Evolutionary conservation across 2,113 vertebrate genomes (phyloP).

Genomic region (Dipodomys merriami): DNA sequence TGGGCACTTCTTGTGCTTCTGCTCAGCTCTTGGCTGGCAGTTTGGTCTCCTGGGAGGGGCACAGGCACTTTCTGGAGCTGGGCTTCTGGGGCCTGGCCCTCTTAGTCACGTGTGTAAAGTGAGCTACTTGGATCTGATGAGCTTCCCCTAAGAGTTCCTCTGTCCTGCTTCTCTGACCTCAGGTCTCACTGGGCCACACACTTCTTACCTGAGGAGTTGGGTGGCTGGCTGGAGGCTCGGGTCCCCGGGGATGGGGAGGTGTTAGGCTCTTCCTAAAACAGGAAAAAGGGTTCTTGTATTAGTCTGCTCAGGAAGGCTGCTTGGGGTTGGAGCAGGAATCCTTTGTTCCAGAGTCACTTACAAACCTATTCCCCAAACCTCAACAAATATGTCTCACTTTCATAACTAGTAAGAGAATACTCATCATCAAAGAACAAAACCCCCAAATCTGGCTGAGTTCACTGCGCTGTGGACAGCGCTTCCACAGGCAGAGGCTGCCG

Average conservation of each 20-base stretch:
- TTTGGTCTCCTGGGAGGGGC: not conserved
- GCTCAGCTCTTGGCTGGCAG: not conserved
- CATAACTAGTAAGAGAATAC: not conserved
- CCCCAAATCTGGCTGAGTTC: not conserved
- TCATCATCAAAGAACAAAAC: not conserved
- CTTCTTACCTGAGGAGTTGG: constrained; percentile 92
- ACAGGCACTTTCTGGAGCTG: not conserved
- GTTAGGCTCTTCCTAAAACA: constrained; percentile 93
- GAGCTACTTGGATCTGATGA: accelerated
- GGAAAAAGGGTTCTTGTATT: constrained; percentile 21
- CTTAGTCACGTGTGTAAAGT: not conserved
- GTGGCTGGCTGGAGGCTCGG: constrained; percentile 90
- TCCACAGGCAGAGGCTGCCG: not conserved
- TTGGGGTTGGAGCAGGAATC: not conserved
- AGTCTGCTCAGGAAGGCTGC: not conserved
- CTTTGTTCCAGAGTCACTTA: not conserved
- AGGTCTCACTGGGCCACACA: accelerated
- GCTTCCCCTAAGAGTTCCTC: accelerated
- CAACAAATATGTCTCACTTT: accelerated
- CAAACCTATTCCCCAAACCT: not conserved
- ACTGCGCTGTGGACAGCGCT: not conserved
- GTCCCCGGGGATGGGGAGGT: constrained; percentile 91
- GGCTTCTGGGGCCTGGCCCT: not conserved
- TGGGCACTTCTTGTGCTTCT: not conserved
- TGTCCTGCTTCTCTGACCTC: too few species aligned